Percentiles rank a stretch among this genome's conserved stretches.
phyloP scores from a whole-genome alignment of 1,140 invertebrate species.

The Anoplolepis gracilipes region DNA sequence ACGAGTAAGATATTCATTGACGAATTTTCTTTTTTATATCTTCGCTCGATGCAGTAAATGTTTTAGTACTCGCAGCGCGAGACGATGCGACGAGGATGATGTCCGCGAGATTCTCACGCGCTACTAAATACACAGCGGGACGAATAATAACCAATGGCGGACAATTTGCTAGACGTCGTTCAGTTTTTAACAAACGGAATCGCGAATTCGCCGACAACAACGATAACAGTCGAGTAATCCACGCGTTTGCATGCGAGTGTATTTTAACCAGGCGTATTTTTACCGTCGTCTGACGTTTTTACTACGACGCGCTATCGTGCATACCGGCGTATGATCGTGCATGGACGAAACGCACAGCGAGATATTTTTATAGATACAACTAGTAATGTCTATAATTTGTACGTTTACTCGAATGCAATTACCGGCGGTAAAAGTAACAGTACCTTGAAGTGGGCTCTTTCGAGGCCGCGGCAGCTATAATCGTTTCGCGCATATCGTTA shows the following conservation, averaged over 20 bases:
- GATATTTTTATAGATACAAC: conserved; percentile 31
- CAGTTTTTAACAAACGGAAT: conserved; percentile 29
- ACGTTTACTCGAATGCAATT: conserved; percentile 48
- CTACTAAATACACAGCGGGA: conserved; percentile 12
- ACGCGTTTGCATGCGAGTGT: conserved; percentile 5
- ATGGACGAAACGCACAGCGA: neutral
- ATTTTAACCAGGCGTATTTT: conserved; percentile 24
- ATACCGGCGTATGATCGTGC: too few relatives aligned
- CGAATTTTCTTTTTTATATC: neutral
- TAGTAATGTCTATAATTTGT: conserved; percentile 47
- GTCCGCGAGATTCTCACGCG: conserved; percentile 34
- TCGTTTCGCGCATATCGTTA: conserved; percentile 39
- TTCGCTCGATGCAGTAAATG: neutral
- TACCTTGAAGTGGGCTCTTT: conserved; percentile 18
- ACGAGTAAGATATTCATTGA: too few relatives aligned
- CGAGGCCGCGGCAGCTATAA: conserved; percentile 6
- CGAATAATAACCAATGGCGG: conserved; percentile 16
- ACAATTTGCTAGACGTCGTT: conserved; percentile 13
- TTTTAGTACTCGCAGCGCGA: too few relatives aligned
- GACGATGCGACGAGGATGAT: neutral
- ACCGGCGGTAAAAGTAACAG: conserved; percentile 34
- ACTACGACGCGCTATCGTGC: neutral
- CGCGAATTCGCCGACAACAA: conserved; percentile 2
- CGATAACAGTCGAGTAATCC: conserved; percentile 33
- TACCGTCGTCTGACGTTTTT: conserved; percentile 33